Conservation (phyloP, 2,888 invertebrate species). For the Oasisia sp. region DNA sequence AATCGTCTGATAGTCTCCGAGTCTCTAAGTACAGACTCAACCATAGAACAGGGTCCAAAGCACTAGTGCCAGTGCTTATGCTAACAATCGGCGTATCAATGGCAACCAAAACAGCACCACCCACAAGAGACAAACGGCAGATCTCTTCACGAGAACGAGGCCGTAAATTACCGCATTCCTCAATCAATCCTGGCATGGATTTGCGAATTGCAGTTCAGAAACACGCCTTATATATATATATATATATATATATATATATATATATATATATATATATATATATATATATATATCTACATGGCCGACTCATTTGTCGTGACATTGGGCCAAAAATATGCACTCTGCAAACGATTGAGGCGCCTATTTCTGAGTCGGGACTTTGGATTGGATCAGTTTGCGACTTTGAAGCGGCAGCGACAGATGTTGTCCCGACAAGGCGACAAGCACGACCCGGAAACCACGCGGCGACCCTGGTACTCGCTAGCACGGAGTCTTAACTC, state of each 20-base stretch:
- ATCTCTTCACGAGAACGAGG: not conserved
- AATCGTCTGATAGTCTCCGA: not conserved
- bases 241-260: too few species aligned
- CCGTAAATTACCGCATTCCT: not conserved
- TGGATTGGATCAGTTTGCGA: not conserved
- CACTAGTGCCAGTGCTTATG: not conserved
- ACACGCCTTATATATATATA: too few species aligned
- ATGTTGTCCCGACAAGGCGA: not conserved
- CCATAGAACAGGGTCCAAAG: conserved; percentile 17
- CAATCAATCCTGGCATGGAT: not conserved
- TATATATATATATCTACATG: too few species aligned
- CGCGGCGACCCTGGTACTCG: not conserved
- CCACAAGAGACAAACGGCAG: not conserved
- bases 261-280: too few species aligned
- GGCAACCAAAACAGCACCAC: not conserved
- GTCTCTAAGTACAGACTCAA: not conserved
- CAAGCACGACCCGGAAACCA: not conserved
- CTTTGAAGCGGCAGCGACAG: not conserved
- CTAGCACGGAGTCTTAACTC: not conserved
- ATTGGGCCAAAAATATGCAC: not conserved
- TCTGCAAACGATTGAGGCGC: not conserved
- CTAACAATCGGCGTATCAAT: not conserved
- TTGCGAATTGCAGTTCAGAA: not conserved
- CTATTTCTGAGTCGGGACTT: conserved; percentile 4
- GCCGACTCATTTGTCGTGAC: too few species aligned